Evolutionary conservation across 2,888 invertebrate species (phyloP).

Genomic region (Orthosia cruda): DNA sequence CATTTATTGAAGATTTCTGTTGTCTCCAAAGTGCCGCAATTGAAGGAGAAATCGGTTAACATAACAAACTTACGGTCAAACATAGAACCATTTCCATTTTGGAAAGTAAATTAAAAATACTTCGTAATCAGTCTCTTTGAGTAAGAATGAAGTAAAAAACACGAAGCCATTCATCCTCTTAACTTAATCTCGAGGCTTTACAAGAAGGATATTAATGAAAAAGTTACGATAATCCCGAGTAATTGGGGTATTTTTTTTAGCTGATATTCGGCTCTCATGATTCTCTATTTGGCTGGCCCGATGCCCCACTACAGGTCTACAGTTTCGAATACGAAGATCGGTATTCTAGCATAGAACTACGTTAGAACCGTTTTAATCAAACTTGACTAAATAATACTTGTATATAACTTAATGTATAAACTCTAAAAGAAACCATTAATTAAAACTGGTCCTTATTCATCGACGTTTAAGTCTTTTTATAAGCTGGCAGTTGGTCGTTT

Average conservation of each 20-base stretch:
- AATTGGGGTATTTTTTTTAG: slow-evolving; percentile 22
- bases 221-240: slow-evolving; percentile 39
- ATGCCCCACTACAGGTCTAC: background rate
- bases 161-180: slow-evolving; percentile 17
- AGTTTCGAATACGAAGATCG: slow-evolving; percentile 9
- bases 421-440: slow-evolving; percentile 26
- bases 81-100: too few species aligned
- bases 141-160: background rate
- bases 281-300: background rate
- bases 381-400: slow-evolving; percentile 36
- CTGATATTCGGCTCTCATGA: background rate
- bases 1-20: too few species aligned
- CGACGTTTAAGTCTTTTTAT: slow-evolving; percentile 5
- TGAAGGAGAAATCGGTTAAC: too few species aligned
- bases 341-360: slow-evolving; percentile 30
- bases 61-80: too few species aligned
- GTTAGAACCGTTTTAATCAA: slow-evolving; percentile 43
- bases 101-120: too few species aligned
- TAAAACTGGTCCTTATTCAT: slow-evolving; percentile 26
- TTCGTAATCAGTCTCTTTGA: too few species aligned
- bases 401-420: slow-evolving; percentile 23
- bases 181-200: slow-evolving; percentile 28
- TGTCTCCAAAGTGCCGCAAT: too few species aligned
- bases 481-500: slow-evolving; percentile 11
- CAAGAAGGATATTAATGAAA: slow-evolving; percentile 25